Percentiles rank a stretch among this genome's conserved stretches.
phyloP scores from a whole-genome alignment of 2,888 invertebrate genomes.

The Erannis defoliaria region DNA sequence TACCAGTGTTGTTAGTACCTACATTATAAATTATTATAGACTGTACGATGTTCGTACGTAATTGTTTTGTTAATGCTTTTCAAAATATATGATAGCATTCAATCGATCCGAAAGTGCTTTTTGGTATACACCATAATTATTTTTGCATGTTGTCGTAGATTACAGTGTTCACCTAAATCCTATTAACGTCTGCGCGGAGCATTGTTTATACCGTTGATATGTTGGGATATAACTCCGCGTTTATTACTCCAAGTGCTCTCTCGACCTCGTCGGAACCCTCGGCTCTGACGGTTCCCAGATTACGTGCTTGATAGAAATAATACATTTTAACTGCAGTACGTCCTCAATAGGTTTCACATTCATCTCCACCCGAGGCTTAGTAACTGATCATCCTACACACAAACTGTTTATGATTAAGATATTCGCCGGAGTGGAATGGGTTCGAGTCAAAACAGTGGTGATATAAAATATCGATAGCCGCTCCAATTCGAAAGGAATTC shows the following conservation, averaged over 20 bases:
- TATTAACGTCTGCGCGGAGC: slow-evolving; percentile 11
- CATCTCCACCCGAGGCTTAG: slow-evolving; percentile 21
- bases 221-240: slow-evolving; percentile 15
- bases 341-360: slow-evolving; percentile 26
- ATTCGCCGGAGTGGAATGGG: slow-evolving; percentile 33
- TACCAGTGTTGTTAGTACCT: neutral
- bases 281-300: slow-evolving; percentile 26
- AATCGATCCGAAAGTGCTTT: neutral
- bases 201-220: slow-evolving; percentile 27
- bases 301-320: slow-evolving; percentile 35
- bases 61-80: neutral
- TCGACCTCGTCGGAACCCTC: slow-evolving; percentile 23
- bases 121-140: slow-evolving; percentile 5
- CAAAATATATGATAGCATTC: neutral
- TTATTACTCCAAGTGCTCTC: slow-evolving; percentile 17
- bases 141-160: slow-evolving; percentile 25
- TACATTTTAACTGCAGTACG: slow-evolving; percentile 16
- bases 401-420: slow-evolving; percentile 38
- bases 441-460: slow-evolving; percentile 30
- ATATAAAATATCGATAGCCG: slow-evolving; percentile 27
- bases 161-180: slow-evolving; percentile 20
- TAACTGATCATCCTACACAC: slow-evolving; percentile 22
- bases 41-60: too few relatives aligned
- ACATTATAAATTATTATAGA: too few relatives aligned
- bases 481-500: slow-evolving; percentile 27